Base-by-base conservation (phyloP, 2,113 vertebrate genomes). In the Globicephala melas region DNA sequence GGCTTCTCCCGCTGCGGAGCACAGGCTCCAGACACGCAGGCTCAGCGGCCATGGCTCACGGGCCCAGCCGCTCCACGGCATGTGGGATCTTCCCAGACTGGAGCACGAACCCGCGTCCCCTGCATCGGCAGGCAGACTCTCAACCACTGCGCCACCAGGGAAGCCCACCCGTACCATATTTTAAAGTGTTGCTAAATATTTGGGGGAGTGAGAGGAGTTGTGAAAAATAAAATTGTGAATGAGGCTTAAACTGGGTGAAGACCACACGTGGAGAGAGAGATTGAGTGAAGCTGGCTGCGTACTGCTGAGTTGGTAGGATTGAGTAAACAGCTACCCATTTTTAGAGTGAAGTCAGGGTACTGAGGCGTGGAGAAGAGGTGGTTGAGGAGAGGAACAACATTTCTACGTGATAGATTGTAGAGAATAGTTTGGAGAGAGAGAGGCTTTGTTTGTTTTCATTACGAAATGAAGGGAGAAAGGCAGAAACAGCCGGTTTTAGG, bases 91-190 rank as follows among this genome's bases (percentile, higher is more conserved):
- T 41, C 41, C 41, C 41, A 1, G 41, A 41, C 41, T 0, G 41
- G 41, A 0, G 41, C 41, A 7, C 6, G 41, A 41, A 41, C 41
- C 41, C 41, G 0, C 6, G 7, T 1, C 41, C 41, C 41, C 41
- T 41, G 41, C 41, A 41, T 41, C 41, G 6, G 41, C 41, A 41
- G 41, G 41, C 41, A 7, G 41, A 41, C 41, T 41, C 41, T 41
- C 41, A 41, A 41, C 41, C 41, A 41, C 41, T 41, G 41, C 41
- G 6, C 41, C 41, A 41, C 41, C 41, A 41, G 41, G 41, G 41
- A 41, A 41, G 6, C 41, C 41, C 41, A 41, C 25, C 33, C 26
- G 10, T 83, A 28, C 5, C 5, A 0, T 17, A 31, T 47, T 76
- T 41, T 47, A 28, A 68, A 58, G 23, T 36, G 23, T 58, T 74